Evolutionary conservation across 2,888 invertebrate species (phyloP), one percentile per base, ranked within the genome.

Genomic region (Amphiduros pacificus): DNA sequence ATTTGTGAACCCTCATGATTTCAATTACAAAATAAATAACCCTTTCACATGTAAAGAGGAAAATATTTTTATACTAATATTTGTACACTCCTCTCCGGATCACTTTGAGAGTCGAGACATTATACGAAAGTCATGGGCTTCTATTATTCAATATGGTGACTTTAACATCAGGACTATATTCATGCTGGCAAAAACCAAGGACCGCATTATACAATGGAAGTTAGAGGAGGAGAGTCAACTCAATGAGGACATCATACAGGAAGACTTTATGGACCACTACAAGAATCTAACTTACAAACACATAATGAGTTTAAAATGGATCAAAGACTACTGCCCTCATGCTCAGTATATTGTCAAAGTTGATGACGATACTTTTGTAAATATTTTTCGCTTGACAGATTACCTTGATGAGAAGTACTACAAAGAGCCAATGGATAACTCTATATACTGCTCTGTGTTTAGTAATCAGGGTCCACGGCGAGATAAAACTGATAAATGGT

Each of bases 371-470:
- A 76, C 76, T 0, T 73, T 79, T 60, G 72, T 81, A n/a, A 77
- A 81, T 54, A 64, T 74, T 77, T 78, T 91, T 27, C 87, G 87
- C 70, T 85, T 86, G 66, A 80, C 89, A 32, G 55, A 65, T 9
- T 73, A 71, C 55, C 60, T 75, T 3, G 40, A 58, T 17, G 57
- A 57, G 17, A 55, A 50, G n/a, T 64, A 63, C 40, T 62, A 62
- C 1, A 65, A 62, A 0, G 64, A 65, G 36, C 60, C 20, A 14
- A 65, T 24, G 50, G 65, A 22, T 17, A 65, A 72, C 50, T 69
- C 71, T 41, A 57, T 75, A 1, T 71, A 73, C 53, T 75, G 76
- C 41, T 71, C 71, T 1, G 63, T 66, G n/a, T 70, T 61, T 22
- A 56, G 22, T 6, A 69, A 67, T 24, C 64, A 63, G 17, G 62